These are phyloP conservation scores for Haemorhous mexicanus DNA, from an alignment of 2,113 vertebrate genomes.

Conservation along the genomic window DNA sequence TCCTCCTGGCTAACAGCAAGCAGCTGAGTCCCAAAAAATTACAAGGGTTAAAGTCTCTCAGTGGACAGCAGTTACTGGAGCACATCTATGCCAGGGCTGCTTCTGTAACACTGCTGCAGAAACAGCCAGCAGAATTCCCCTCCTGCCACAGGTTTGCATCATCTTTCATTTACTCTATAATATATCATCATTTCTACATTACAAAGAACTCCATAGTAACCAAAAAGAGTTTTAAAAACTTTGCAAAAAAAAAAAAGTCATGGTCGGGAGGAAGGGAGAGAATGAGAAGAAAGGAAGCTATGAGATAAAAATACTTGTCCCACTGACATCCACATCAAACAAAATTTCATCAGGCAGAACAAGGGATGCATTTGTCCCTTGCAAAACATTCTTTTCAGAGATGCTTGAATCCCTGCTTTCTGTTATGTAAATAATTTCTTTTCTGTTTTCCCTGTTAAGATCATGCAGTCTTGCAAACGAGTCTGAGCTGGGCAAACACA, in stretches of 20 bases:
- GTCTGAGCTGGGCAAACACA: not conserved
- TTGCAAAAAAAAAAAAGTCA: not conserved
- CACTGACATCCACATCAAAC: not conserved
- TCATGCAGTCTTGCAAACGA: not conserved
- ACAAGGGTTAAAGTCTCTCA: not conserved
- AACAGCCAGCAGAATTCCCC: not conserved
- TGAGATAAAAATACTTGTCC: not conserved
- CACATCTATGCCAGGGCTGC: not conserved
- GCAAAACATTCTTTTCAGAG: not conserved
- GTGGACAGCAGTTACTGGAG: not conserved
- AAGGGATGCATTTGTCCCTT: not conserved
- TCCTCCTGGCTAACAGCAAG: not conserved
- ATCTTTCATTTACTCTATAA: not conserved
- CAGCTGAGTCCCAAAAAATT: not conserved
- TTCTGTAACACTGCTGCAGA: not conserved
- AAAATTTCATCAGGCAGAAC: not conserved
- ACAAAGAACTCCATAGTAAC: not conserved
- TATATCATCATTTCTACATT: not conserved
- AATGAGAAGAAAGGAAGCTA: not conserved
- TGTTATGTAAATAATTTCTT: not conserved
- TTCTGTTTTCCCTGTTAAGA: constrained; percentile 23
- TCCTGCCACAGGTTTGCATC: not conserved
- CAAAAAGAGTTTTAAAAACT: not conserved
- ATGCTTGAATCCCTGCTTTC: not conserved
- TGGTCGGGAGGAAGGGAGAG: fast-evolving